Base-by-base conservation (phyloP, 2,797 vertebrate genomes). In the Phoebastria nigripes region DNA sequence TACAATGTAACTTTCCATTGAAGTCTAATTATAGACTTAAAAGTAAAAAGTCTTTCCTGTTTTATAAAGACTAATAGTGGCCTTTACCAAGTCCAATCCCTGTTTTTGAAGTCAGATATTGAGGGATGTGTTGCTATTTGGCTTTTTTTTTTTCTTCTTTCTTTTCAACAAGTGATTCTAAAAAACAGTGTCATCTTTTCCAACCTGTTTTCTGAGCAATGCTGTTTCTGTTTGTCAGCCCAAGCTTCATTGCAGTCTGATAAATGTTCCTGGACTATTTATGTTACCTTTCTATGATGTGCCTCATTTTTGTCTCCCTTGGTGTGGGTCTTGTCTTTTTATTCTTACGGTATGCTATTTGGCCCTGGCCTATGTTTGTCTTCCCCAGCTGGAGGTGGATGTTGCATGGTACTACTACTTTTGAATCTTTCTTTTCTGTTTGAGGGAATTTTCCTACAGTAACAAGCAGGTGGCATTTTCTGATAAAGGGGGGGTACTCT, bases 1-100 rank as follows among this genome's bases (percentile, higher is more conserved):
- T 92, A 85, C 69, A 93, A 33, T 89, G 89, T 76, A 93, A 93
- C 88, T 96, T 98, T 97, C 97, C 96, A 96, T 63, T 97, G 94
- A 93, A 92, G 78, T 94, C 87, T 94, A 97, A 92, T 95, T 95
- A 94, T 96, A 97, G 88, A 76, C 84, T 94, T 94, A 58, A 94
- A 96, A 94, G 80, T 67, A 82, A 78, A 95, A 97, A 79, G 33
- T 62, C 76, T 89, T 86, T 91, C 71, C 82, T 93, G 66, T 90
- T 95, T 87, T 80, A 63, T 90, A 72, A 90, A 95, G 94, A 94
- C 94, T 89, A 97, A 96, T 67, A 91, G 69, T 77, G 78, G 97
- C 83, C 41, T 96, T 92, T 97, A 93, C 78, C 41, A 79, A 73
- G 78, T 92, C 78, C 52, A 92, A 1, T 82, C 71, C 92, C 72